phyloP scores from a whole-genome alignment of 2,113 vertebrate species.

The Seriola dumerili region DNA sequence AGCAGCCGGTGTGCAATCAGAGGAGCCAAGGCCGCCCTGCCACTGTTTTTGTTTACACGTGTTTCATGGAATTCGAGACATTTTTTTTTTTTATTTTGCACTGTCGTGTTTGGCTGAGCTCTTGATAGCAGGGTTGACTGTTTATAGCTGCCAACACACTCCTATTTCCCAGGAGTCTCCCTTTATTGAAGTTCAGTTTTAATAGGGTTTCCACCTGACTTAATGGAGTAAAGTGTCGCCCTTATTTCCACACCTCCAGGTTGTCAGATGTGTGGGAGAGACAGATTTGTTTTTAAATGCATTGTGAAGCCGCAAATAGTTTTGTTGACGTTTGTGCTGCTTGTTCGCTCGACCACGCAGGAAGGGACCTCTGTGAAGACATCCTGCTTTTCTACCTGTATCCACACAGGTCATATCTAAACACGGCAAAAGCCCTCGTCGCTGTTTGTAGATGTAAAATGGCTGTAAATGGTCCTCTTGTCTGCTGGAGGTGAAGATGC shows the following conservation, averaged over 20 bases:
- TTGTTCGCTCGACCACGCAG: neutral
- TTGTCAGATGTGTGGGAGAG: neutral
- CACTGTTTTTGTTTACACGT: constrained; percentile 60
- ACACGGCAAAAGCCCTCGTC: constrained; percentile 35
- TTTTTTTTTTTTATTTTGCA: constrained; percentile 36
- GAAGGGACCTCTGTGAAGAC: constrained; percentile 1
- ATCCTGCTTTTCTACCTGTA: neutral
- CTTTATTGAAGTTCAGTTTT: constrained; percentile 31
- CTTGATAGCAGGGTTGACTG: constrained; percentile 31
- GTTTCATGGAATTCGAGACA: constrained; percentile 27
- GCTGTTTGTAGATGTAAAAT: constrained; percentile 58
- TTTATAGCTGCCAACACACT: constrained; percentile 39
- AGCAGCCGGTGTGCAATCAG: constrained; percentile 30
- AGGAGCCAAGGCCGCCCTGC: constrained; percentile 27
- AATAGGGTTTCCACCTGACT: constrained; percentile 52
- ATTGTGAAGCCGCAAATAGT: constrained; percentile 18
- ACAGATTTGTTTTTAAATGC: constrained; percentile 13
- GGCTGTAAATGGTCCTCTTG: constrained; percentile 67
- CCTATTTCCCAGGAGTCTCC: constrained; percentile 43
- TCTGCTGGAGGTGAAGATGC: constrained; percentile 64
- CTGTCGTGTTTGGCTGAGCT: constrained; percentile 43
- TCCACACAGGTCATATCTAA: constrained; percentile 30
- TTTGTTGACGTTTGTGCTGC: constrained; percentile 43
- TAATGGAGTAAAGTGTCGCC: constrained; percentile 26
- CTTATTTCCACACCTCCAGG: constrained; percentile 9